These are phyloP conservation scores for Drosophila simulans DNA, from an alignment of 1,140 invertebrate genomes.

Conservation along the genomic window DNA sequence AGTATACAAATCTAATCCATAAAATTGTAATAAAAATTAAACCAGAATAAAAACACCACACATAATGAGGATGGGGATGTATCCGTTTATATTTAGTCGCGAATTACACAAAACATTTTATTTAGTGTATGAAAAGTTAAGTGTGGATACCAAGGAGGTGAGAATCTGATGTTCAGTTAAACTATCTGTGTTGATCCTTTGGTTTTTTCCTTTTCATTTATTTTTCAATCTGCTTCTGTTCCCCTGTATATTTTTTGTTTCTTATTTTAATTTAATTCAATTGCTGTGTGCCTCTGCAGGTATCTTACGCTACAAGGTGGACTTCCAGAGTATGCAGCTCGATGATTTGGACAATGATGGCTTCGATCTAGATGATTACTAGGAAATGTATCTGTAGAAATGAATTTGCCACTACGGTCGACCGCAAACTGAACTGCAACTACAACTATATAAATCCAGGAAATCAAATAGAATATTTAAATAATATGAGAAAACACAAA, in stretches of 20 bases:
- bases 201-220: background rate
- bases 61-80: constrained; percentile 17
- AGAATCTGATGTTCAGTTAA: constrained; percentile 10
- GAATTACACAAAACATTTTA: background rate
- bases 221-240: constrained; percentile 15
- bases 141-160: constrained; percentile 13
- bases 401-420: constrained; percentile 43
- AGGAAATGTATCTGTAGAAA: constrained; percentile 84
- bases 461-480: constrained; percentile 76
- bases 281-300: constrained; percentile 34
- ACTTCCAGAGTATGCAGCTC: constrained; percentile 98
- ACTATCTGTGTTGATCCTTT: background rate
- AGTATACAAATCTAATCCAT: constrained; percentile 59
- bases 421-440: constrained; percentile 51
- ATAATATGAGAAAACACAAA: constrained; percentile 62
- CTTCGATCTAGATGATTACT: constrained; percentile 97
- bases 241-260: background rate
- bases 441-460: constrained; percentile 59
- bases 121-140: constrained; percentile 6
- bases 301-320: constrained; percentile 98
- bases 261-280: constrained; percentile 10
- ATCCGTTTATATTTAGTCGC: background rate
- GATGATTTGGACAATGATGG: constrained; percentile 93
- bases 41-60: constrained; percentile 51
- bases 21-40: constrained; percentile 59